phyloP scores from a whole-genome alignment of 2,113 vertebrate genomes.

The Chloropsis hardwickii region DNA sequence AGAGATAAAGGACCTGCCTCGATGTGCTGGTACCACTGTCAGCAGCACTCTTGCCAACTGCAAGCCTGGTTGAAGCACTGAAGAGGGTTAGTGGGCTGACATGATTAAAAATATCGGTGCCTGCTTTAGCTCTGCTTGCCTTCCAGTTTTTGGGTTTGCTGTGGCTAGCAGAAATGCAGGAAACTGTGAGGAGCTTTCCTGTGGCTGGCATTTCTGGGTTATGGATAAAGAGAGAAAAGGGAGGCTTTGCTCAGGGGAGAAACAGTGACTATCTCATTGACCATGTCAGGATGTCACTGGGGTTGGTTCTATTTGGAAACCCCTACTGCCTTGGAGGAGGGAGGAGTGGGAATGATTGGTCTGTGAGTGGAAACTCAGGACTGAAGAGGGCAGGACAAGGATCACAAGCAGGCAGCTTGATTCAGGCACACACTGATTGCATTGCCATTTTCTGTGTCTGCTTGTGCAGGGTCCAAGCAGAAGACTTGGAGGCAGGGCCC shows the following conservation, averaged over 20 bases:
- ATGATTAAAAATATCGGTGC: background rate
- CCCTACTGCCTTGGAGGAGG: background rate
- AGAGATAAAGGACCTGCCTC: background rate
- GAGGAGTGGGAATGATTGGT: background rate
- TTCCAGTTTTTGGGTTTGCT: background rate
- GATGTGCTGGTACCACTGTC: background rate
- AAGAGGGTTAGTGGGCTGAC: background rate
- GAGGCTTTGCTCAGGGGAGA: background rate
- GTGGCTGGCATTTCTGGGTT: background rate
- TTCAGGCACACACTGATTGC: background rate
- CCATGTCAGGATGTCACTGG: background rate
- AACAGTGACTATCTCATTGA: background rate
- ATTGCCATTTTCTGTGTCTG: background rate
- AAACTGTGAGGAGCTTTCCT: background rate
- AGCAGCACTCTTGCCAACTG: background rate
- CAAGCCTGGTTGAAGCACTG: background rate
- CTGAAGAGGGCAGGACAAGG: background rate
- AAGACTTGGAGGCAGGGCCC: background rate
- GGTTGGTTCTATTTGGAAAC: background rate
- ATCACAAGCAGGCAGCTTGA: background rate
- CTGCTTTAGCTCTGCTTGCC: background rate
- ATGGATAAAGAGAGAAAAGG: background rate
- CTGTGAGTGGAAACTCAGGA: background rate
- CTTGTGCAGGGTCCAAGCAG: background rate
- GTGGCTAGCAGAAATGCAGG: background rate